A percentile compares a stretch with the other conserved stretches of the same genome.
These are phyloP conservation scores for Meda fulgida DNA, from an alignment of 2,797 vertebrate genomes.

Conservation along the genomic window DNA sequence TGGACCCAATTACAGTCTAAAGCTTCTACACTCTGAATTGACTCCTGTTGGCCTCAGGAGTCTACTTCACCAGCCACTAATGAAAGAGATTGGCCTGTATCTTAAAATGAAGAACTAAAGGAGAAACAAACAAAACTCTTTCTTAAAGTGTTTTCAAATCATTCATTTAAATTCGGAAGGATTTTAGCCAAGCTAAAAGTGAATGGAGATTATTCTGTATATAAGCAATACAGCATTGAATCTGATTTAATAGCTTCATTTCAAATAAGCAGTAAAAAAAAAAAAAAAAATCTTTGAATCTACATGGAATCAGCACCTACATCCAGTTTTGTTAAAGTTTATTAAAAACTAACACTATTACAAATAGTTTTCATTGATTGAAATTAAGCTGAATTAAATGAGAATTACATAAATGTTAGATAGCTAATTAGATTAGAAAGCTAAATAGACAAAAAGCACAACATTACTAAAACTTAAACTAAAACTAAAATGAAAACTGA, in stretches of 20 bases:
- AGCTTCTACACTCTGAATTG: conserved; percentile 48
- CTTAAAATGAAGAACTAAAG: conserved; percentile 69
- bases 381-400: no score
- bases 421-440: neutral
- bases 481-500: neutral
- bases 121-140: conserved; percentile 3
- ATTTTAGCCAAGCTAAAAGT: neutral
- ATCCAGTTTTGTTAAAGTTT: neutral
- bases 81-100: conserved; percentile 75
- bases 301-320: neutral
- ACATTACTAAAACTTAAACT: neutral
- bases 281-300: neutral
- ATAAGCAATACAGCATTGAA: neutral
- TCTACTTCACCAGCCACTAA: conserved; percentile 70
- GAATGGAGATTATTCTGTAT: neutral
- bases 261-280: neutral
- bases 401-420: no score
- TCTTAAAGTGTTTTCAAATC: neutral
- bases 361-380: no score
- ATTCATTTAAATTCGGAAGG: neutral
- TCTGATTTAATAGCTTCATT: neutral
- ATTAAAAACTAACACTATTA: no score
- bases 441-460: neutral
- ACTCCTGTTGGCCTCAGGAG: conserved; percentile 56
- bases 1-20: conserved; percentile 78